Base-by-base conservation (phyloP, 2,888 invertebrate species). In the Petrolisthes manimaculis region DNA sequence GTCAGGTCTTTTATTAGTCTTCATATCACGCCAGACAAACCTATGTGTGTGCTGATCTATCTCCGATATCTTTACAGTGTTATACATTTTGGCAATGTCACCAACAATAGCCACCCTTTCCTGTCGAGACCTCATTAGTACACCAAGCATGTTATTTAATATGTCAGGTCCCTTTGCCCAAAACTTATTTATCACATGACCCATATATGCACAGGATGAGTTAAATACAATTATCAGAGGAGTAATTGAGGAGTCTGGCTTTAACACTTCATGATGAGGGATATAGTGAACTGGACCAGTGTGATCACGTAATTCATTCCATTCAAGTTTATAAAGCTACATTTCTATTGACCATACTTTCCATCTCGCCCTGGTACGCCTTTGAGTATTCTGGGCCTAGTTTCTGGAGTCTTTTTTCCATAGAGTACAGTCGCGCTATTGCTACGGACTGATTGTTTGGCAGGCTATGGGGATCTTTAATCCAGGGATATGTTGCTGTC, bases 11-110 rank as follows among this genome's bases (percentile, higher is more conserved):
- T 21, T 3, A 21, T 61, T 6, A 8, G n/a, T 24, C 18, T 80
- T 4, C 12, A 86, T 78, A 56, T 79, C 53, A n/a, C 86, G 9
- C 80, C 86, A 86, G 3, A 86, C n/a, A 18, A 80, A 79, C 9
- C 86, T 4, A 53, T 86, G 71, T 21, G 18, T n/a, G 79, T 86
- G 86, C 67, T 79, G 53, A 61, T 79, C 54, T n/a, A 74, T 9
- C 67, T 79, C 79, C 6, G 67, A n/a, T 6, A 86, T 24, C 4
- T 51, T 79, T 12, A 79, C 67, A 18, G 51, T 54, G 55, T 71
- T 85, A 18, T 86, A 86, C 80, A 86, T 86, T 51, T 80, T 86
- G n/a, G 18, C 21, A 53, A 79, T 69, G 8, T 86, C 54, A 55
- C 80, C 51, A 14, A 37, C 71, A 14, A 86, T 61, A n/a, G 8